Evolutionary conservation across 2,113 vertebrate genomes (phyloP).

Genomic region (Numida meleagris): DNA sequence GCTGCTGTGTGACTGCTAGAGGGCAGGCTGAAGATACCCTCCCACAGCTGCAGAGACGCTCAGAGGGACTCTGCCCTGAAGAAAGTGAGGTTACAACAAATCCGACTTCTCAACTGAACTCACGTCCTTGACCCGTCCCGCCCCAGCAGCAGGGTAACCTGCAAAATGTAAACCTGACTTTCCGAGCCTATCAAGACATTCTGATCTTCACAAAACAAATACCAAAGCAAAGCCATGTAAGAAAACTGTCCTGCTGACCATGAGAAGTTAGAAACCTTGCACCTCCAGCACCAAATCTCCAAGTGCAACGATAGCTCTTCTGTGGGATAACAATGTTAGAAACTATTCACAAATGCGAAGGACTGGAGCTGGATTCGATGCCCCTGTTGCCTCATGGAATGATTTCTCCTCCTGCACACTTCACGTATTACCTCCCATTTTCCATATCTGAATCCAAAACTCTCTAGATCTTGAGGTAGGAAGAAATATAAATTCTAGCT

Average conservation of each 20-base stretch:
- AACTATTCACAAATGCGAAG: not conserved
- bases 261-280: not conserved
- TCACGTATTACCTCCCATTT: rapidly evolving
- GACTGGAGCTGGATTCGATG: not conserved
- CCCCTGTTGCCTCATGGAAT: not conserved
- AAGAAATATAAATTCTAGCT: not conserved
- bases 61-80: not conserved
- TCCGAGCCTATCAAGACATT: too few relatives aligned
- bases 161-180: not conserved
- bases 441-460: not conserved
- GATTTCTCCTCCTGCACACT: not conserved
- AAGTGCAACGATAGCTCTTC: not conserved
- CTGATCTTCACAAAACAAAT: not conserved
- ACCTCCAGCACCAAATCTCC: not conserved
- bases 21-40: not conserved
- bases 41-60: not conserved
- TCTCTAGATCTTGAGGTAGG: not conserved
- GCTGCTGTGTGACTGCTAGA: not conserved
- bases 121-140: not conserved
- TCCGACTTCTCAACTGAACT: not conserved
- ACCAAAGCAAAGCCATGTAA: not conserved
- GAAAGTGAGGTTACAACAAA: not conserved
- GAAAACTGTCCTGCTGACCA: not conserved
- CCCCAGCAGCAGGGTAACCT: not conserved
- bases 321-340: not conserved